These are phyloP conservation scores for Cephus cinctus DNA, from an alignment of 1,140 invertebrate genomes.

Conservation along the genomic window DNA sequence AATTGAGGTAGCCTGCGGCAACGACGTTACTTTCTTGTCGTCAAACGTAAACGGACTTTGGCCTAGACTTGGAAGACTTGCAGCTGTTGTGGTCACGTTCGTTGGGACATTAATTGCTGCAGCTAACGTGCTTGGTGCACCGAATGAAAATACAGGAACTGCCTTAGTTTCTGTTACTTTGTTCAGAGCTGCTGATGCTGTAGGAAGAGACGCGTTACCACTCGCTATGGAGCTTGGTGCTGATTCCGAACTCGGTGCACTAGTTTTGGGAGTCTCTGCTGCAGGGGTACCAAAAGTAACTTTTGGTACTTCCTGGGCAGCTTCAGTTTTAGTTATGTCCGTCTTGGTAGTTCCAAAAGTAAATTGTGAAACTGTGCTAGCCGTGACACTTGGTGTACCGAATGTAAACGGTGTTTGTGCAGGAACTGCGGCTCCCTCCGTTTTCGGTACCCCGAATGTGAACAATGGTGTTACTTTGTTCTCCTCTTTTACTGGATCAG, in stretches of 20 bases:
- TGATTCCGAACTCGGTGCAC: conserved; percentile 8
- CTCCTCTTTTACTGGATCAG: conserved; percentile 7
- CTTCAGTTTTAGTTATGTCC: not conserved
- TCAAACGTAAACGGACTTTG: conserved; percentile 31
- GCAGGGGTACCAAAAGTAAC: conserved; percentile 24
- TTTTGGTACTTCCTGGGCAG: conserved; percentile 33
- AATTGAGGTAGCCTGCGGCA: not conserved
- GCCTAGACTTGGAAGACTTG: conserved; percentile 28
- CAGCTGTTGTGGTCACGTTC: conserved; percentile 18
- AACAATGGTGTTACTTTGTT: conserved; percentile 10
- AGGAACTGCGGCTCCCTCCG: conserved; percentile 8
- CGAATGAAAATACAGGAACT: conserved; percentile 15
- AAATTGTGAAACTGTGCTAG: conserved; percentile 25
- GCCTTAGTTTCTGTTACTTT: not conserved
- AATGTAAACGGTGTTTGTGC: conserved; percentile 11
- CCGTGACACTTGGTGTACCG: conserved; percentile 1
- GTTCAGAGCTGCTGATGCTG: conserved; percentile 27
- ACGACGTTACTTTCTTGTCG: conserved; percentile 17
- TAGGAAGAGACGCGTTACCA: conserved; percentile 16
- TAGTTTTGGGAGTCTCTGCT: conserved; percentile 5
- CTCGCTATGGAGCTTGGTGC: conserved; percentile 8
- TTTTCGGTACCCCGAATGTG: conserved; percentile 12
- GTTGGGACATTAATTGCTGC: too few relatives aligned
- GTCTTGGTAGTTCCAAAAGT: conserved; percentile 41
- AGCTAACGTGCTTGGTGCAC: conserved; percentile 10